Conservation (phyloP, 2,888 invertebrate species). For the Polylopha cassiicola region DNA sequence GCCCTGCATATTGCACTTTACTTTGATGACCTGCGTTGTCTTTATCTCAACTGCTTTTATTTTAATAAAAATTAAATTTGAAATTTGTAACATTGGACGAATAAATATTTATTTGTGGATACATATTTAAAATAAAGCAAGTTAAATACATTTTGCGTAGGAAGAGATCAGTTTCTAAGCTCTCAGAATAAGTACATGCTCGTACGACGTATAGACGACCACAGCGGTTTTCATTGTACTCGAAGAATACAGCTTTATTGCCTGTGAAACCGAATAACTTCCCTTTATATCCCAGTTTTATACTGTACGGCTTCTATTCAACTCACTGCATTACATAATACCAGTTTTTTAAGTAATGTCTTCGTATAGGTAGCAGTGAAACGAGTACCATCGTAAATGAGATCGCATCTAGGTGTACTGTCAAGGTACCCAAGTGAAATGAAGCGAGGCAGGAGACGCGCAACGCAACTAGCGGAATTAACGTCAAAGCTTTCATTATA, state of each 20-base stretch:
- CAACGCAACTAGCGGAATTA: constrained; percentile 58
- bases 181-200: constrained; percentile 28
- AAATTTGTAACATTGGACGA: no score
- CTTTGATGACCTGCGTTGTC: constrained; percentile 24
- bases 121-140: no score
- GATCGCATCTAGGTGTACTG: constrained; percentile 33
- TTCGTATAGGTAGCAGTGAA: no score
- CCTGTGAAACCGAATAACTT: constrained; percentile 68
- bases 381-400: constrained; percentile 27
- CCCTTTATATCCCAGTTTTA: constrained; percentile 63
- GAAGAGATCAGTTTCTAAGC: no score
- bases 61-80: no score
- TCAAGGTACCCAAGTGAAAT: constrained; percentile 49
- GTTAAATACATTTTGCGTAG: no score
- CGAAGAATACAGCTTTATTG: constrained; percentile 63
- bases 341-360: no score
- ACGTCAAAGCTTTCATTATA: constrained; percentile 60
- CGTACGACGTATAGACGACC: constrained; percentile 25
- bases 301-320: constrained; percentile 53
- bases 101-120: no score
- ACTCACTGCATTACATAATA: constrained; percentile 29
- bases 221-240: constrained; percentile 66
- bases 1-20: constrained; percentile 33
- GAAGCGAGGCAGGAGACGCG: constrained; percentile 45
- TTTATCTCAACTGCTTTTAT: constrained; percentile 10